phyloP scores from a whole-genome alignment of 2,113 vertebrate genomes.

The Ciconia boyciana region DNA sequence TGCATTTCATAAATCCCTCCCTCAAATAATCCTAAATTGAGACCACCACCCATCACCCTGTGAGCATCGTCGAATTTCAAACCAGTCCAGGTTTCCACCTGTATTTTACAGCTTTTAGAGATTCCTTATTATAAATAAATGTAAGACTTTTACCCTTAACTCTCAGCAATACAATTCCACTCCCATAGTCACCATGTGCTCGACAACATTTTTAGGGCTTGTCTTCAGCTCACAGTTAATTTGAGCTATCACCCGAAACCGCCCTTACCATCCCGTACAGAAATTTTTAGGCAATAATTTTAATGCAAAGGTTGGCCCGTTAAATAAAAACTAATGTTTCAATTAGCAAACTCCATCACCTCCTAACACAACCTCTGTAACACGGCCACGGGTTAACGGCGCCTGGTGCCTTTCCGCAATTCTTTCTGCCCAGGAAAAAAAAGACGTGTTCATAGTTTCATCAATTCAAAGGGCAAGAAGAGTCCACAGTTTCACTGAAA shows the following conservation, averaged over 20 bases:
- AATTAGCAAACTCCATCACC: background rate
- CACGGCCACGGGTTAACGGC: fast-evolving
- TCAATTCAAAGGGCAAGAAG: background rate
- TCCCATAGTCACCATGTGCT: background rate
- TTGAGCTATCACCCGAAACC: background rate
- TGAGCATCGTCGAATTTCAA: background rate
- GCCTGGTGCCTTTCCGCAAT: background rate
- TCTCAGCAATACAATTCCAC: background rate
- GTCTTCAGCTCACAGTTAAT: background rate
- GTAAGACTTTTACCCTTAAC: background rate
- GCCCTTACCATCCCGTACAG: background rate
- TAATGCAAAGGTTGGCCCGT: background rate
- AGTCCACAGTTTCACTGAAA: background rate
- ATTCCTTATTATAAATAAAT: background rate
- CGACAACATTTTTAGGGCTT: background rate
- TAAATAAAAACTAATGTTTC: background rate
- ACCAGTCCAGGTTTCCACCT: background rate
- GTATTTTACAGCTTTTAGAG: background rate
- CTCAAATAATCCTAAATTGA: background rate
- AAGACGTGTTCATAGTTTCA: background rate
- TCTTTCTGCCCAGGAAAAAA: background rate
- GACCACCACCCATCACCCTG: background rate
- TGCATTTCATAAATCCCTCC: background rate
- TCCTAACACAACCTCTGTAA: background rate
- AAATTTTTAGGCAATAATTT: background rate